phyloP scores from a whole-genome alignment of 2,113 vertebrate species.

The Ibidorhyncha struthersii region DNA sequence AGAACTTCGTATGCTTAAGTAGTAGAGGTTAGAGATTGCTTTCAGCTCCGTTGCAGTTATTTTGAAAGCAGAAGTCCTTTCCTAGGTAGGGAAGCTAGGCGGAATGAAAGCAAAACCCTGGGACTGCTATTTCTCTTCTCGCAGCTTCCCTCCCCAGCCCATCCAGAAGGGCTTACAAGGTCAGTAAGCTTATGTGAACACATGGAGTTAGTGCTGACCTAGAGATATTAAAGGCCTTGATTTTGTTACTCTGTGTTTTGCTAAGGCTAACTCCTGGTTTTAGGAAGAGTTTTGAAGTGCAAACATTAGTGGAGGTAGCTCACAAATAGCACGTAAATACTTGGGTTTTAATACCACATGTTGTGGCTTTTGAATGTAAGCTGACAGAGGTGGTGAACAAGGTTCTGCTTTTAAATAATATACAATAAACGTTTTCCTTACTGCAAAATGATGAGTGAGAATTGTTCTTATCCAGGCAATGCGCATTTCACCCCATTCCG shows the following conservation, averaged over 20 bases:
- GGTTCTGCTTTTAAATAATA: neutral
- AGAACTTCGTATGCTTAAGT: neutral
- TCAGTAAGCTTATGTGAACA: neutral
- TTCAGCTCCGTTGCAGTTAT: constrained; percentile 4
- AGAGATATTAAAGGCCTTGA: neutral
- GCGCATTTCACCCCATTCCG: fast-evolving
- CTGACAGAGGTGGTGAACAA: neutral
- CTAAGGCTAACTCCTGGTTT: neutral
- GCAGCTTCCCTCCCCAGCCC: neutral
- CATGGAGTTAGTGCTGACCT: neutral
- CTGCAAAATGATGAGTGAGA: neutral
- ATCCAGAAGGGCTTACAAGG: neutral
- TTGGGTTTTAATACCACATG: neutral
- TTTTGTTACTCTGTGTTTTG: neutral
- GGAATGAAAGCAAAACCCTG: neutral
- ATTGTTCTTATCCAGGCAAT: neutral
- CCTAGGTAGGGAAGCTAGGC: neutral
- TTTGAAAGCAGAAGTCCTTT: neutral
- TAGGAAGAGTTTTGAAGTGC: neutral
- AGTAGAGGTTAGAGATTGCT: neutral
- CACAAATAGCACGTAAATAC: neutral
- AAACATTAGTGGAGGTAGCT: neutral
- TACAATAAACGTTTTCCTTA: neutral
- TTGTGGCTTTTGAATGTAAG: neutral
- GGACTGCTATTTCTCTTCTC: neutral